phyloP scores from a whole-genome alignment of 2,797 vertebrate genomes.

The Varecia variegata region DNA sequence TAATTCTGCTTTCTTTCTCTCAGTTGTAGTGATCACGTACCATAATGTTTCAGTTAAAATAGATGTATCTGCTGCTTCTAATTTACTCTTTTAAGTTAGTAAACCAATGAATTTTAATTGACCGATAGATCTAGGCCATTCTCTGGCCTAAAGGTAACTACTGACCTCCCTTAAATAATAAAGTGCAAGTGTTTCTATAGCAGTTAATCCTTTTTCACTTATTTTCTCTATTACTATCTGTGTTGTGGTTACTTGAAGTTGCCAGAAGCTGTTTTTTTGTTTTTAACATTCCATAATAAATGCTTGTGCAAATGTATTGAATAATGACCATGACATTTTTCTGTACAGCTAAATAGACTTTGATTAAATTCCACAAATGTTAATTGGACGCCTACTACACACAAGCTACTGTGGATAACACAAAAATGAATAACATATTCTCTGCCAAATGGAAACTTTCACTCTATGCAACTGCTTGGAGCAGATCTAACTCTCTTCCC shows the following conservation, averaged over 20 bases:
- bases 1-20: not conserved
- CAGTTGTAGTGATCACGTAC: not conserved
- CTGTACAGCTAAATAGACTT: conserved; percentile 45
- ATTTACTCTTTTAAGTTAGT: not conserved
- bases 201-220: not conserved
- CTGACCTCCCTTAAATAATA: not conserved
- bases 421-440: not conserved
- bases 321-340: conserved; percentile 54
- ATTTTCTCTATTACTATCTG: not conserved
- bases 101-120: conserved; percentile 11
- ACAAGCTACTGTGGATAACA: conserved; percentile 20
- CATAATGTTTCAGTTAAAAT: not conserved
- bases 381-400: conserved; percentile 50
- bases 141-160: not conserved
- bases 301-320: conserved; percentile 28
- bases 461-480: not conserved
- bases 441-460: conserved; percentile 30
- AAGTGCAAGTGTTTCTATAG: not conserved
- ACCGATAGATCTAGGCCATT: not conserved
- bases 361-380: conserved; percentile 56
- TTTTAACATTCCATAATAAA: conserved; percentile 11
- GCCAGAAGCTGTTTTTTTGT: not conserved
- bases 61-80: not conserved
- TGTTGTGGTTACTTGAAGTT: conserved; percentile 13
- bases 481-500: not conserved